These are phyloP conservation scores for Montipora sp. DNA, from an alignment of 64 coral and sea anemone genomes.

Conservation along the genomic window DNA sequence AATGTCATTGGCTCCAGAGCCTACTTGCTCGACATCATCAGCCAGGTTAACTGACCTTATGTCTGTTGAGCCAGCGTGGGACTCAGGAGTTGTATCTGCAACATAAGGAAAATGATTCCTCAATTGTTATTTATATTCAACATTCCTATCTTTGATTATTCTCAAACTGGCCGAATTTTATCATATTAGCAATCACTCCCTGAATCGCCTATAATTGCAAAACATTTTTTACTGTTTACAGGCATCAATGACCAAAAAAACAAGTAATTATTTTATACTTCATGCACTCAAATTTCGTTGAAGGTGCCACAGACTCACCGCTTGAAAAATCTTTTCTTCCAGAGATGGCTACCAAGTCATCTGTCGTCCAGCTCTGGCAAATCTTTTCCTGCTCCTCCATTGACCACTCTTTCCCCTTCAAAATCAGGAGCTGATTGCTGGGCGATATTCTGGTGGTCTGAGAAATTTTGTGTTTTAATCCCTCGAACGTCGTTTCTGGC, in stretches of 20 bases:
- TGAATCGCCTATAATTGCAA: not conserved
- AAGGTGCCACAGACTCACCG: slow-evolving; percentile 6
- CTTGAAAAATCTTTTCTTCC: not conserved
- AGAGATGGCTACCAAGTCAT: slow-evolving; percentile 3
- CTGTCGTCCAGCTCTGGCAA: not conserved
- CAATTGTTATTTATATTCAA: not conserved
- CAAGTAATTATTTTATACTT: slow-evolving; percentile 2
- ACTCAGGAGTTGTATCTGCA: slow-evolving; percentile 10
- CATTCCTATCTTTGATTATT: slow-evolving; percentile 5
- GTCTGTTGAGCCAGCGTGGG: slow-evolving; percentile 5
- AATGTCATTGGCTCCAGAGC: not conserved
- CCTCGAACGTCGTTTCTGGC: slow-evolving; percentile 1
- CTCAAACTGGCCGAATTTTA: not conserved
- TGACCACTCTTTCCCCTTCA: not conserved
- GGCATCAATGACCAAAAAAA: not conserved
- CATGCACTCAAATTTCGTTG: not conserved
- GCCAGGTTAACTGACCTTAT: not conserved
- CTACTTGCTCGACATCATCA: not conserved
- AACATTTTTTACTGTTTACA: not conserved
- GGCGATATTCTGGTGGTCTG: slow-evolving; percentile 18
- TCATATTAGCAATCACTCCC: slow-evolving; percentile 3
- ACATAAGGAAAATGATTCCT: slow-evolving; percentile 1
- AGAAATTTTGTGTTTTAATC: not conserved
- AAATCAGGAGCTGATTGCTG: not conserved
- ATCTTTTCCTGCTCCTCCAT: slow-evolving; percentile 15